These are phyloP conservation scores for Phortica okadai DNA, from an alignment of 2,888 invertebrate genomes.

Conservation along the genomic window DNA sequence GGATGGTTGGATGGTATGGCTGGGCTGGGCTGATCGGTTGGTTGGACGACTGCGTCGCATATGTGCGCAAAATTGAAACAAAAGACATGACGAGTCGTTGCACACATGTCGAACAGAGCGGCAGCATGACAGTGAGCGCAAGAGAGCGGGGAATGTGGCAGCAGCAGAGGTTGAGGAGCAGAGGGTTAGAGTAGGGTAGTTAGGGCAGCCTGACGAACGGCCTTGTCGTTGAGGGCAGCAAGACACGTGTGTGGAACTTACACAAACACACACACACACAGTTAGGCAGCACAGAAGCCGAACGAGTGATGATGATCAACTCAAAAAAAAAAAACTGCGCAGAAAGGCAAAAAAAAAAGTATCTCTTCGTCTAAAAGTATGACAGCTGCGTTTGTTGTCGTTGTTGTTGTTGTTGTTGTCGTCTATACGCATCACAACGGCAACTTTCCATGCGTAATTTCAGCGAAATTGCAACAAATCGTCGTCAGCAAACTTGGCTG, in stretches of 20 bases:
- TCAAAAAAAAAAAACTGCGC: background rate
- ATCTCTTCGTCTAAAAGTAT: slow-evolving; percentile 1
- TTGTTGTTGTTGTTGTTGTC: slow-evolving; percentile 31
- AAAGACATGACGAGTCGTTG: slow-evolving; percentile 33
- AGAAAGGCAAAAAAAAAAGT: background rate
- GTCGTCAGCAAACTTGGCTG: background rate
- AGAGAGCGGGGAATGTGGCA: slow-evolving; percentile 34
- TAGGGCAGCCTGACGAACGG: slow-evolving; percentile 18
- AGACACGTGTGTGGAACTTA: slow-evolving; percentile 67
- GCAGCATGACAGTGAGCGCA: slow-evolving; percentile 43
- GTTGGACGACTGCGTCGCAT: slow-evolving; percentile 61
- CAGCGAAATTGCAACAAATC: slow-evolving; percentile 62
- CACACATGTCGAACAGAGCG: slow-evolving; percentile 26
- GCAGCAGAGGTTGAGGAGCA: slow-evolving; percentile 21
- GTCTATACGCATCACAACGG: slow-evolving; percentile 51
- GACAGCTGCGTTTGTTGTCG: slow-evolving; percentile 48
- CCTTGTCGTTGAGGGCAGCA: slow-evolving; percentile 20
- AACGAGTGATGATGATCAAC: slow-evolving; percentile 33
- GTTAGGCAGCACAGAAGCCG: background rate
- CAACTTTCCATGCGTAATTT: slow-evolving; percentile 66
- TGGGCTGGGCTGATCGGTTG: slow-evolving; percentile 34
- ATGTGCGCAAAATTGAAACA: slow-evolving; percentile 53
- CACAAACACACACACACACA: background rate
- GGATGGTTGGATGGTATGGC: slow-evolving; percentile 18
- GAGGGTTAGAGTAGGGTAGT: slow-evolving; percentile 21